Evolutionary conservation across 2,797 vertebrate species (phyloP), one percentile per base, ranked within the genome.

Genomic region (Ceyx erithaca): DNA sequence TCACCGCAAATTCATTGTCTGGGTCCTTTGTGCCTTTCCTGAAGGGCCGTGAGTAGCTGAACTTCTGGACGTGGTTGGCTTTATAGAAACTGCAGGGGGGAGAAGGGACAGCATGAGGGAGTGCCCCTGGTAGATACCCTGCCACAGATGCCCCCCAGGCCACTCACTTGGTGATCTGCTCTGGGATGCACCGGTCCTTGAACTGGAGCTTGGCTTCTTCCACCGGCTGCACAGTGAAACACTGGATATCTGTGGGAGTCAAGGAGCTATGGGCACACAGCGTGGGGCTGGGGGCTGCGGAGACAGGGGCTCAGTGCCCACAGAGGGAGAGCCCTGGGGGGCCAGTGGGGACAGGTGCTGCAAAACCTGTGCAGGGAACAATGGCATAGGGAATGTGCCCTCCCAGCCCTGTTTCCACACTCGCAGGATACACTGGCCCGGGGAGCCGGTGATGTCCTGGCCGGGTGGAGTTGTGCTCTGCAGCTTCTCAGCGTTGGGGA

Each of bases 1-100:
- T 94, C 85, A 97, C 96, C 4, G 96, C 96, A 83, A 97, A 97
- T 75, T 97, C 96, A 8, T 97, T 97, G 51, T 97, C 94, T 0
- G 96, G 94, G 17, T 97, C 94, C 7, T 81, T 96, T 0, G 90
- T 91, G n/a, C 96, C 96, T 58, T 87, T 97, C 82, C 91, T 90
- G 94, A 97, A 94, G 48, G 96, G 96, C 40, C 96, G 90, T 0
- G 96, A 97, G 80, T 97, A 97, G 91, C 73, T 95, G 95, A 97
- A 97, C 40, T 51, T 43, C 90, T 94, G 90, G 58, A 97, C 0
- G 0, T 96, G 94, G 87, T 97, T 97, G 82, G 92, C 87, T 81
- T 95, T 97, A 37, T 96, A 96, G 90, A 96, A 97, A 26, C 96
- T 97, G 86, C 20, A n/a, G 15, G 33, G 49, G 63, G 40, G 12